A percentile compares a stretch with the other conserved stretches of the same genome.
phyloP scores from a whole-genome alignment of 2,888 invertebrate species.

The Odontothrips loti region DNA sequence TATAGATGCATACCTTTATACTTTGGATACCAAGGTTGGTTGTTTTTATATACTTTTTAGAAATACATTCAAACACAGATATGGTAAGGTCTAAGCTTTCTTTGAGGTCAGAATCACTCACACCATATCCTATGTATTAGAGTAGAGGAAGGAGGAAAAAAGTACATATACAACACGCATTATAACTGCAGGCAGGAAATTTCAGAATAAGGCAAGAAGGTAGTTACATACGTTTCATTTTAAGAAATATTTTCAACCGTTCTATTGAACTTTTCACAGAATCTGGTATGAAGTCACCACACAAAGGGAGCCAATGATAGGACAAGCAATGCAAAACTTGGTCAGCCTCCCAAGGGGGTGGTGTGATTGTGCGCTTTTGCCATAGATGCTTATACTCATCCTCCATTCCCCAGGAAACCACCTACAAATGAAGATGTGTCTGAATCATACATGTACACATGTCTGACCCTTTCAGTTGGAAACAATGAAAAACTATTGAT shows the following conservation, averaged over 20 bases:
- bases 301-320: background rate
- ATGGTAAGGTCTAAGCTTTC: background rate
- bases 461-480: too few species aligned
- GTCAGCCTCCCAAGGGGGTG: background rate
- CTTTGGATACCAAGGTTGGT: background rate
- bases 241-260: background rate
- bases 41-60: background rate
- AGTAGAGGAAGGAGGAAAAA: background rate
- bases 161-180: background rate
- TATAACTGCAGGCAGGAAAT: background rate
- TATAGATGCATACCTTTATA: background rate
- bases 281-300: background rate
- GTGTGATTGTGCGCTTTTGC: background rate
- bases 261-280: background rate
- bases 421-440: background rate
- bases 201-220: background rate
- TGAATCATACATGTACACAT: too few species aligned
- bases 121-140: background rate
- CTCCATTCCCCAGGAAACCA: background rate
- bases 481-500: background rate
- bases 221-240: background rate
- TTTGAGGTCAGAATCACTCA: background rate
- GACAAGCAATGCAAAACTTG: background rate
- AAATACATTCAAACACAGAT: background rate
- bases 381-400: background rate